Base-by-base conservation (phyloP, 2,113 vertebrate species). In the Sinocyclocheilus anshuiensis region DNA sequence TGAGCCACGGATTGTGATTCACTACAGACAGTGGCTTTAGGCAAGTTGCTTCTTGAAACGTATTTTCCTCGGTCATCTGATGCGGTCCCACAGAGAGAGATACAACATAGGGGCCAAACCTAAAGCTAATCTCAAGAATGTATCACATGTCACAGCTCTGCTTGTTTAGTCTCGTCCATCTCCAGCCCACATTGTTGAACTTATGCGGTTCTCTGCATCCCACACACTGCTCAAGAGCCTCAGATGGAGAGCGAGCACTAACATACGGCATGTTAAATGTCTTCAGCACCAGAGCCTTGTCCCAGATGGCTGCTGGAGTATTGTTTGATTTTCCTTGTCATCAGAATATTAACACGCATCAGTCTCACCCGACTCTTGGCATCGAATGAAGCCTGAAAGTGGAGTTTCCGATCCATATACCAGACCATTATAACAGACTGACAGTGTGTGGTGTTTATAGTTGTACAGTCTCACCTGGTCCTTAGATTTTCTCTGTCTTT, bases 251-350 rank as follows among this genome's bases (percentile, higher is more conserved):
- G 87, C 88, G 86, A 90, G 90, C 69, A 74, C 89, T 69, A 85
- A 81, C 86, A 90, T 90, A 83, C 84, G 88, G 88, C 90, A 89
- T 86, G 50, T 77, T 88, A 86, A 90, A 88, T 91, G 88, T 81
- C 91, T 91, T 92, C 91, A 91, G 89, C 86, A 86, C 88, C 88
- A 92, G 91, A 90, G 92, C 90, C 89, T 91, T 90, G 88, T 92
- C 87, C 92, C 90, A 92, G 78, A 91, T 92, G 87, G 86, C 87
- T 89, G 87, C 80, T 85, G 78, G 91, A 92, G 92, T 93, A 89
- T 84, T 89, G 76, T 86, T 86, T 50, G 79, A 86, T 77, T 83
- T 85, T 85, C 65, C 81, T 77, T 83, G 80, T 82, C 83, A 82
- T 85, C 63, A 81, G 67, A 86, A 86, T 79, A 82, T 89, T 84